Conservation (phyloP, 2,888 invertebrate genomes). For the Tenodera sinensis region DNA sequence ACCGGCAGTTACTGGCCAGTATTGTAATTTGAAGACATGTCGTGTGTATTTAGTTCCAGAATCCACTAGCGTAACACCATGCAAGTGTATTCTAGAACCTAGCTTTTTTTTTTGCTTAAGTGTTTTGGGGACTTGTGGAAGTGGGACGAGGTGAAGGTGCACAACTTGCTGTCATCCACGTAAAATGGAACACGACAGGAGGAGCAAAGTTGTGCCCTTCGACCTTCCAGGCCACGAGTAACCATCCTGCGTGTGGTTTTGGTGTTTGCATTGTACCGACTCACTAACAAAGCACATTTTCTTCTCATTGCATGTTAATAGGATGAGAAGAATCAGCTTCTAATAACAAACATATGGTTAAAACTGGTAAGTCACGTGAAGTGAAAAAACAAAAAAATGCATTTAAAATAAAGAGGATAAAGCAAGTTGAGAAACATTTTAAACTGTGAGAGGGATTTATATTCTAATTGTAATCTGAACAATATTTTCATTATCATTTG, state of each 20-base stretch:
- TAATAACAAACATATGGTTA: conserved; percentile 95
- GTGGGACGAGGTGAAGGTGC: background rate
- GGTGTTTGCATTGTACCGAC: conserved; percentile 33
- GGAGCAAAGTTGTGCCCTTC: background rate
- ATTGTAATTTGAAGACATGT: background rate
- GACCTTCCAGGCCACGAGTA: background rate
- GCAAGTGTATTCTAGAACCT: conserved; percentile 22
- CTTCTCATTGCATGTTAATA: conserved; percentile 52
- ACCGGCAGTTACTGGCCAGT: background rate
- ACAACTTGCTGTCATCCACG: background rate
- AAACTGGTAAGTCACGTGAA: conserved; percentile 76
- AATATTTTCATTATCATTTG: background rate
- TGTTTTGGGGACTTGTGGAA: conserved; percentile 19
- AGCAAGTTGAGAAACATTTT: conserved; percentile 27
- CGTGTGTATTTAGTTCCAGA: conserved; percentile 18
- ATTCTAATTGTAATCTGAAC: background rate
- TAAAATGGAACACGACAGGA: background rate
- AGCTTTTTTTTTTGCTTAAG: conserved; percentile 30
- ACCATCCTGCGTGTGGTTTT: conserved; percentile 26
- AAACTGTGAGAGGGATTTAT: background rate
- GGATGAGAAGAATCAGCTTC: conserved; percentile 97
- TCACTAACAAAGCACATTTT: conserved; percentile 37
- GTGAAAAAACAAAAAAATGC: conserved; percentile 27
- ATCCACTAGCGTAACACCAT: background rate
- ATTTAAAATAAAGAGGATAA: conserved; percentile 32